phyloP scores from a whole-genome alignment of 1,140 invertebrate genomes.

The Drosophila tsacasi region DNA sequence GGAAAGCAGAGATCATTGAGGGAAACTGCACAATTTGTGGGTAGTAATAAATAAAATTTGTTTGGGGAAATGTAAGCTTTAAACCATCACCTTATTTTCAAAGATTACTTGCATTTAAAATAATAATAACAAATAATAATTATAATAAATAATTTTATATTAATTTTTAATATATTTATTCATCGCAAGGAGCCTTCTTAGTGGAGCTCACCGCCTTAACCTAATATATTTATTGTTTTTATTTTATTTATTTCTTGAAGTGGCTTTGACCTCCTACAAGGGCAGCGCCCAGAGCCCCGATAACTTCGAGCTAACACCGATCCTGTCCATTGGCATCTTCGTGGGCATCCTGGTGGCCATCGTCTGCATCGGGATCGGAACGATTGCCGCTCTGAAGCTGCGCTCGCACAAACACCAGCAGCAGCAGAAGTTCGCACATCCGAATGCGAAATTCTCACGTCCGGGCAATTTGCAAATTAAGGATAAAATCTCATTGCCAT shows the following conservation, averaged over 20 bases:
- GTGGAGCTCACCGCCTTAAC: no score
- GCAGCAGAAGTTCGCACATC: conserved; percentile 81
- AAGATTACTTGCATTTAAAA: neutral
- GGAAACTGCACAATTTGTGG: neutral
- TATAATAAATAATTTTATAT: no score
- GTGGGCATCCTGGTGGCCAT: conserved; percentile 90
- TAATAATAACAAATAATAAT: no score
- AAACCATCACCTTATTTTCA: neutral
- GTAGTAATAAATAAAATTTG: neutral
- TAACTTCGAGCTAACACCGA: conserved; percentile 90
- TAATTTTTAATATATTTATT: no score
- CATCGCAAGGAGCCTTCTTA: no score
- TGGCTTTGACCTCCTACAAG: conserved; percentile 85
- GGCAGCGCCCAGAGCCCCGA: conserved; percentile 86
- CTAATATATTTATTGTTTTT: neutral
- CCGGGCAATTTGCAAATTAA: conserved; percentile 89
- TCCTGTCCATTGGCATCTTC: conserved; percentile 89
- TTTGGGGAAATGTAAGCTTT: neutral
- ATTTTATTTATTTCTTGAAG: conserved; percentile 39
- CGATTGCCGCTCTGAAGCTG: conserved; percentile 90
- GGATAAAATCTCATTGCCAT: conserved; percentile 88
- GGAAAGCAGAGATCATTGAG: neutral
- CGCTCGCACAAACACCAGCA: conserved; percentile 86
- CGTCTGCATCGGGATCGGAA: conserved; percentile 89
- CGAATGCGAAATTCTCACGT: conserved; percentile 86